A percentile compares a stretch with the other conserved stretches of the same genome.
These are phyloP conservation scores for Nesogale talazaci DNA, from an alignment of 2,113 vertebrate genomes.

Conservation along the genomic window DNA sequence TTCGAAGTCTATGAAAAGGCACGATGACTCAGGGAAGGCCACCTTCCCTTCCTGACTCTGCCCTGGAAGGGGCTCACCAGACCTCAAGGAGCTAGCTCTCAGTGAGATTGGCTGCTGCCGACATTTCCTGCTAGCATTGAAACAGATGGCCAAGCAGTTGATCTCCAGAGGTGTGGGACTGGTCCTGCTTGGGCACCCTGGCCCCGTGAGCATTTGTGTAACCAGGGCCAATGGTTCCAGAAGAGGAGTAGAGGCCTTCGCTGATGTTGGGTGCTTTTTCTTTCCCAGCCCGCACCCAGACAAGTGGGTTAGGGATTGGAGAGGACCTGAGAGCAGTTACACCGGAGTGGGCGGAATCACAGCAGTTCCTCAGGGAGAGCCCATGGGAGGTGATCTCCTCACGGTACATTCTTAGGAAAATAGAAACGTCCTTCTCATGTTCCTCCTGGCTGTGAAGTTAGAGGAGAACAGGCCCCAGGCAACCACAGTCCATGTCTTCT, in stretches of 20 bases:
- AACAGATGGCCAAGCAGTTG: constrained; percentile 57
- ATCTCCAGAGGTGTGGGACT: constrained; percentile 12
- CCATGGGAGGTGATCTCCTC: not conserved
- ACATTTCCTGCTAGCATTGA: constrained; percentile 47
- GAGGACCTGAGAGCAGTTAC: not conserved
- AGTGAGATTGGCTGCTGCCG: constrained; percentile 56
- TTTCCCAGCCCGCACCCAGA: not conserved
- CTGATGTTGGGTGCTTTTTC: not conserved
- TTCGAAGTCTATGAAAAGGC: constrained; percentile 44
- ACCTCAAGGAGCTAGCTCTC: constrained; percentile 38
- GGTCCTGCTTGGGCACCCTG: constrained; percentile 26
- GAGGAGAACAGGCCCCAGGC: not conserved
- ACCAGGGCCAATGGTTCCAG: constrained; percentile 18
- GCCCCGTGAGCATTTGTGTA: constrained; percentile 10
- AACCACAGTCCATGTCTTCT: constrained; percentile 12
- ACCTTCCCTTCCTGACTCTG: constrained; percentile 49
- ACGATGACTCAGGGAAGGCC: constrained; percentile 38
- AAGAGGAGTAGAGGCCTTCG: not conserved
- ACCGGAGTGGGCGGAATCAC: constrained; percentile 8
- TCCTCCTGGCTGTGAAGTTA: constrained; percentile 12
- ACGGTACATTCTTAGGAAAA: constrained; percentile 19
- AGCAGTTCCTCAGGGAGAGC: not conserved
- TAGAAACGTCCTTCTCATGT: constrained; percentile 27
- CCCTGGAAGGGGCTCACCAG: constrained; percentile 34
- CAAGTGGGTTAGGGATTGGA: not conserved